Conservation (phyloP, 1,140 invertebrate species). For the Aradophagus sp. region DNA sequence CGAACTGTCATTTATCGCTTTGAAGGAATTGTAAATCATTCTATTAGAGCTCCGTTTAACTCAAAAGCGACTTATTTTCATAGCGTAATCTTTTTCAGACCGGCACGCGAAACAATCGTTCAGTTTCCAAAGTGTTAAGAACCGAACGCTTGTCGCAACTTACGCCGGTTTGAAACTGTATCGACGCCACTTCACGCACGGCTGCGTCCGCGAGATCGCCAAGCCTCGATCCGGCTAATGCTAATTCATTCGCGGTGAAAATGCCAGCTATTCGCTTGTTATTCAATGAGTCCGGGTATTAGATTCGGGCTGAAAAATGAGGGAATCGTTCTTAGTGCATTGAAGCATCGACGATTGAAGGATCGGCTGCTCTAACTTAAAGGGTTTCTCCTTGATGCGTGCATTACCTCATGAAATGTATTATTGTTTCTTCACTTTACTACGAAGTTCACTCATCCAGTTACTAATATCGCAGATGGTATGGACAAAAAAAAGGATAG, state of each 20-base stretch:
- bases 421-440: conserved; percentile 48
- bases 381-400: conserved; percentile 37
- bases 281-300: conserved; percentile 36
- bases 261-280: conserved; percentile 34
- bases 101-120: no score
- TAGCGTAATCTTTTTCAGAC: no score
- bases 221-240: conserved; percentile 21
- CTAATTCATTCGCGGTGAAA: conserved; percentile 39
- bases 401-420: conserved; percentile 28
- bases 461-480: conserved; percentile 9
- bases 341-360: conserved; percentile 50
- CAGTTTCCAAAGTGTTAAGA: no score
- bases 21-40: no score
- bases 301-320: conserved; percentile 22
- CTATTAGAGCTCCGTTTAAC: no score
- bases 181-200: conserved; percentile 42
- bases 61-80: no score
- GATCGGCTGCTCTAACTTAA: conserved; percentile 32
- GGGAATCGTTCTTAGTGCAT: conserved; percentile 24
- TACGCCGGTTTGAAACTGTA: conserved; percentile 37
- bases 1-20: no score
- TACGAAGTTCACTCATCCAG: conserved; percentile 27
- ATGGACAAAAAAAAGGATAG: not conserved
- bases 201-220: conserved; percentile 32
- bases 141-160: conserved; percentile 4